These are phyloP conservation scores for Sialis lutaria DNA, from an alignment of 2,888 invertebrate genomes.

Conservation along the genomic window DNA sequence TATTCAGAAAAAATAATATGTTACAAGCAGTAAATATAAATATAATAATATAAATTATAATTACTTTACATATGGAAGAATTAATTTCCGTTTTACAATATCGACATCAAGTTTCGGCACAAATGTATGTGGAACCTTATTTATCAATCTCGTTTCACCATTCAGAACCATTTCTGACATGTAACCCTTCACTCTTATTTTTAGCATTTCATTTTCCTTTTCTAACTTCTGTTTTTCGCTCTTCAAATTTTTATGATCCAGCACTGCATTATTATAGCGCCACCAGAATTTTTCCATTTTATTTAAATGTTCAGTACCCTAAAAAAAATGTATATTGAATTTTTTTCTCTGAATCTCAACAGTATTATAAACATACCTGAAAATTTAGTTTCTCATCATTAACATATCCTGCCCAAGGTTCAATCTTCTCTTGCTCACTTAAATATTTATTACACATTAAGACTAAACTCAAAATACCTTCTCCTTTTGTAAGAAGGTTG, in stretches of 20 bases:
- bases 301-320: constrained; percentile 3
- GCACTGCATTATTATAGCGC: constrained; percentile 28
- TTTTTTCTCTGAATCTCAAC: not conserved
- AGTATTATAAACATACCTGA: not conserved
- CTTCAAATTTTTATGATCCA: constrained; percentile 22
- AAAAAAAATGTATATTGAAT: not conserved
- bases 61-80: not conserved
- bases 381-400: not conserved
- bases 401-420: constrained; percentile 18
- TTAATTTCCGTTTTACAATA: not conserved
- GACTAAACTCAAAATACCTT: constrained; percentile 31
- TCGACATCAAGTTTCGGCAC: too few relatives aligned
- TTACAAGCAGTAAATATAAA: too few relatives aligned
- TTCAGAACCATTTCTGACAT: constrained; percentile 19
- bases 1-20: too few relatives aligned
- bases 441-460: constrained; percentile 37
- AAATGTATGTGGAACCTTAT: too few relatives aligned
- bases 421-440: constrained; percentile 32
- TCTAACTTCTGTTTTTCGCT: constrained; percentile 25
- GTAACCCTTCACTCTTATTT: constrained; percentile 20
- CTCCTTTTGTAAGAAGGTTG: constrained; percentile 27
- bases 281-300: constrained; percentile 33
- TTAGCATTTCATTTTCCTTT: constrained; percentile 28
- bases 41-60: too few relatives aligned
- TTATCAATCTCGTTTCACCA: not conserved